These are phyloP conservation scores for Tridacna gigas DNA, from an alignment of 2,888 invertebrate genomes.

Conservation along the genomic window DNA sequence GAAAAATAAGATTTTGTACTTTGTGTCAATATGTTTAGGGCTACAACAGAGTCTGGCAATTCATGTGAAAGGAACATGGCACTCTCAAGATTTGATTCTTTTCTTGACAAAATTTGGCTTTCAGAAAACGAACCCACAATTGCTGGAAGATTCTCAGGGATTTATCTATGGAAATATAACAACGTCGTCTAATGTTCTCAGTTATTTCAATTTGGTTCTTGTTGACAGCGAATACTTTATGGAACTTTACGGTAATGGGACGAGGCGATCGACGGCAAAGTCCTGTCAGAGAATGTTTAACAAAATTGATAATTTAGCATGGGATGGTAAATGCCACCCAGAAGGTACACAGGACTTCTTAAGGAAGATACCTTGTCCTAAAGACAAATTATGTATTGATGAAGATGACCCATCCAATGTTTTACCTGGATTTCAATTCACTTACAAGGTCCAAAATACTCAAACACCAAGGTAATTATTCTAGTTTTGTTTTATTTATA, in stretches of 20 bases:
- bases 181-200: conserved; percentile 85
- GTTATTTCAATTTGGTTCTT: conserved; percentile 93
- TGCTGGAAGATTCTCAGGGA: conserved; percentile 94
- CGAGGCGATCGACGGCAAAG: conserved; percentile 79
- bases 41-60: background rate
- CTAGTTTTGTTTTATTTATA: background rate
- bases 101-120: conserved; percentile 98
- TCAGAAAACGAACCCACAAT: conserved; percentile 96
- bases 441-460: conserved; percentile 95
- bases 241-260: conserved; percentile 94
- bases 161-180: conserved; percentile 98
- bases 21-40: background rate
- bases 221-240: conserved; percentile 95
- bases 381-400: conserved; percentile 91
- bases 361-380: conserved; percentile 93
- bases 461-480: conserved; percentile 92
- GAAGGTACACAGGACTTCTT: conserved; percentile 92
- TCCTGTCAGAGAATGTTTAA: conserved; percentile 95
- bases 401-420: conserved; percentile 93
- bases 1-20: background rate
- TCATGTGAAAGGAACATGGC: conserved; percentile 83
- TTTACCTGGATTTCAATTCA: conserved; percentile 95
- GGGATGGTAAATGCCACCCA: conserved; percentile 92
- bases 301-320: conserved; percentile 92
- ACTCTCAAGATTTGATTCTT: conserved; percentile 88